Evolutionary conservation across 1,140 invertebrate genomes (phyloP), one percentile per base, ranked within the genome.

Genomic region (Heliconius hermathena): DNA sequence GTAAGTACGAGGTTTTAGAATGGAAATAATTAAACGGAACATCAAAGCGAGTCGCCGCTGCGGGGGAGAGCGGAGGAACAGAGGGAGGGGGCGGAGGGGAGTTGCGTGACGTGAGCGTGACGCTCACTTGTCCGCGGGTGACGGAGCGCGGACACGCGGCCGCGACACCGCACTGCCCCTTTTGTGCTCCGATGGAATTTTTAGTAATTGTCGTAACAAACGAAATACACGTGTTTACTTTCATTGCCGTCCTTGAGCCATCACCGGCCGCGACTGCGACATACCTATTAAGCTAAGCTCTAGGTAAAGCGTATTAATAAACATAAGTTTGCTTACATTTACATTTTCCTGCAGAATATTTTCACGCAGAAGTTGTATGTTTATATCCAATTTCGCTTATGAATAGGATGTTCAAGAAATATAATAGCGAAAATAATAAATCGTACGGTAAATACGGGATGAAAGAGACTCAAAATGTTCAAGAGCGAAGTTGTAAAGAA

Each of bases 21-120:
- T 75, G 66, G 49, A 54, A 52, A 49, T 77, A 77, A 77, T 77
- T 49, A 54, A 71, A 77, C 46, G 29, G 76, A 54, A 71, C 76
- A 72, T 75, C 74, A 75, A 66, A 75, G 74, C 54, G 38, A 26
- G 20, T 26, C 9, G 41, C 22, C 8, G 46, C n/a, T 36, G 3
- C n/a, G 38, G n/a, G 9, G 8, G 36, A 16, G 54, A 41, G 74
- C 18, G 74, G 74, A 13, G 41, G 22, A 11, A 1, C 3, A 0
- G 20, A 26, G 11, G 33, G 74, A 18, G 29, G 9, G 22, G 75
- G 60, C 20, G 11, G 38, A 8, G 36, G 49, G 13, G 0, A 54
- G 60, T 54, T 6, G 52, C 18, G 13, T 54, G 52, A 54, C 52
- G 18, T 38, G 57, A 46, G 41, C 54, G 75, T 77, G 60, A 52